A percentile compares a stretch with the other conserved stretches of the same genome.
These are phyloP conservation scores for Synanthedon andrenaeformis DNA, from an alignment of 2,888 invertebrate genomes.

Conservation along the genomic window DNA sequence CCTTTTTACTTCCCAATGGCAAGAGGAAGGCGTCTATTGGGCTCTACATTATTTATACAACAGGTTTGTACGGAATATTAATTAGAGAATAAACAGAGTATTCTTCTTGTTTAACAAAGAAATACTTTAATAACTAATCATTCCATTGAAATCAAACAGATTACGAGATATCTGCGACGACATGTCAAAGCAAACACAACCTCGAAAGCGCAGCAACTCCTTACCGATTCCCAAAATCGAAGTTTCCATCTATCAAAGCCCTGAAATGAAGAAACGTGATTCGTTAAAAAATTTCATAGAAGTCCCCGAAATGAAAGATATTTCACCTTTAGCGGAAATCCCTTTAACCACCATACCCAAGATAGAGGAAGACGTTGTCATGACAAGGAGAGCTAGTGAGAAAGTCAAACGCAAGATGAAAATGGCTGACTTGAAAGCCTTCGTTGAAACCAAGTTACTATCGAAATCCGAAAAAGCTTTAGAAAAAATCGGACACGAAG, in stretches of 20 bases:
- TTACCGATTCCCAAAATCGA: constrained; percentile 94
- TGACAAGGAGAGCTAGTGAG: constrained; percentile 78
- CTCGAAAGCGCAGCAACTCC: constrained; percentile 91
- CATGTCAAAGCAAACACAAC: constrained; percentile 79
- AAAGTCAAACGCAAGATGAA: constrained; percentile 88
- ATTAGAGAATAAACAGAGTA: not conserved
- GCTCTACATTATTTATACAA: constrained; percentile 92
- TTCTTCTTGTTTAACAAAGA: not conserved
- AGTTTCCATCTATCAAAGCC: constrained; percentile 86
- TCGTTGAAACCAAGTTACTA: constrained; percentile 90
- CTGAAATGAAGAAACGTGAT: constrained; percentile 75
- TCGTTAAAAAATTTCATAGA: constrained; percentile 82
- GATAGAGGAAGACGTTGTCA: constrained; percentile 47
- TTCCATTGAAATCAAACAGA: constrained; percentile 44
- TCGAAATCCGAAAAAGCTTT: constrained; percentile 93
- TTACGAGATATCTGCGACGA: constrained; percentile 90
- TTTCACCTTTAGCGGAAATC: constrained; percentile 73
- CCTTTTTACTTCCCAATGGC: constrained; percentile 96
- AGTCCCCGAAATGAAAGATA: constrained; percentile 79
- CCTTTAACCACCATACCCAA: constrained; percentile 38
- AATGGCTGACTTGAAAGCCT: constrained; percentile 91
- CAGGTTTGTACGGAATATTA: constrained; percentile 66
- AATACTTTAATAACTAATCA: not conserved
- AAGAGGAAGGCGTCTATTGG: constrained; percentile 98
- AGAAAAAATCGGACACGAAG: constrained; percentile 88